These are phyloP conservation scores for Melanogrammus aeglefinus DNA, from an alignment of 2,797 vertebrate genomes.

Conservation along the genomic window DNA sequence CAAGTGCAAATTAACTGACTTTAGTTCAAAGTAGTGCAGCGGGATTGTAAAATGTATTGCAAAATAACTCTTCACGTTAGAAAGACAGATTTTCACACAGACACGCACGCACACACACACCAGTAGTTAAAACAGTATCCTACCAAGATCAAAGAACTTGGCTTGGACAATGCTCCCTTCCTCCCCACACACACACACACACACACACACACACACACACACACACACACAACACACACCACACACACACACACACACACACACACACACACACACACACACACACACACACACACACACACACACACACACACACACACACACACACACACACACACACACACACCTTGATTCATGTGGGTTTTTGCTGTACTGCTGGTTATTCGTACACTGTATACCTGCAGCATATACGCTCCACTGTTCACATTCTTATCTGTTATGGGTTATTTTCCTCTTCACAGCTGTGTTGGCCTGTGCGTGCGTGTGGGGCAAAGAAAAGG, in stretches of 20 bases:
- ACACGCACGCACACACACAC: slow-evolving; percentile 28
- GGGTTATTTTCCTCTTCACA: background rate
- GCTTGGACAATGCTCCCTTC: slow-evolving; percentile 15
- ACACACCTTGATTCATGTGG: background rate
- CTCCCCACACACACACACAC: slow-evolving; percentile 28
- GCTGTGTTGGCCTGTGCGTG: background rate
- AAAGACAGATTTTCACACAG: slow-evolving; percentile 18
- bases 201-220: slow-evolving; percentile 30
- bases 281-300: too few species aligned
- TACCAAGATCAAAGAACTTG: slow-evolving; percentile 49
- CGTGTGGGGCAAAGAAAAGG: background rate
- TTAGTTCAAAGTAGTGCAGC: slow-evolving; percentile 74
- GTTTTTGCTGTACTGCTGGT: background rate
- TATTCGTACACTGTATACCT: background rate
- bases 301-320: too few species aligned
- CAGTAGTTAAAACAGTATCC: slow-evolving; percentile 44
- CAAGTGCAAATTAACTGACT: slow-evolving; percentile 79
- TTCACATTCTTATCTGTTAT: background rate
- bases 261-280: slow-evolving; percentile 36
- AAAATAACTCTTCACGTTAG: slow-evolving; percentile 56
- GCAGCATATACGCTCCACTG: background rate
- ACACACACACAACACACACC: slow-evolving; percentile 12
- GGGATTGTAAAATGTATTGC: slow-evolving; percentile 65
- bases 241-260: too few species aligned
- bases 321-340: too few species aligned